Evolutionary conservation across 2,797 vertebrate genomes (phyloP).

Genomic region (Setipinna tenuifilis): DNA sequence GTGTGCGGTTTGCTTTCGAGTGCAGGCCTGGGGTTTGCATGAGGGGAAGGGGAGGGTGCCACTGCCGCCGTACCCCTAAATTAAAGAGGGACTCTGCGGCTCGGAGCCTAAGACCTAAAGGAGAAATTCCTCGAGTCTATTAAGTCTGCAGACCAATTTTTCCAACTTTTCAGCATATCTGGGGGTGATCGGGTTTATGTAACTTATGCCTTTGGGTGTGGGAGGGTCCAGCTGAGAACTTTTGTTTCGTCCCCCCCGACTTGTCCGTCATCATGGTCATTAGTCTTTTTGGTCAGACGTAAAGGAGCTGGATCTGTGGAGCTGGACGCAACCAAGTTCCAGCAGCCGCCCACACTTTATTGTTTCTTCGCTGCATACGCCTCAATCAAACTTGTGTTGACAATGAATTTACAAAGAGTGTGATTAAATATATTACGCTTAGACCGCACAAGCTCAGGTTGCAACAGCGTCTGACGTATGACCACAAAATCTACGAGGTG

Average conservation of each 20-base stretch:
- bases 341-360: neutral
- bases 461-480: conserved; percentile 10
- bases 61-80: conserved; percentile 48
- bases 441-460: neutral
- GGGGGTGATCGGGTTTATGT: conserved; percentile 33
- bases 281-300: conserved; percentile 10
- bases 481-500: conserved; percentile 4
- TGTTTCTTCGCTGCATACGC: neutral
- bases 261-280: neutral
- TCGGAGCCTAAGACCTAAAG: conserved; percentile 41
- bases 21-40: conserved; percentile 54
- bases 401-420: neutral
- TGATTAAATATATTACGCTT: neutral
- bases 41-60: conserved; percentile 45
- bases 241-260: neutral
- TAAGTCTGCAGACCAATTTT: conserved; percentile 41
- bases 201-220: conserved; percentile 35
- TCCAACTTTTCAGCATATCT: conserved; percentile 46
- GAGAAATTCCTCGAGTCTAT: conserved; percentile 48
- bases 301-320: neutral
- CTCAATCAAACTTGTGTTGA: conserved; percentile 4
- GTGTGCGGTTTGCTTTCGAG: conserved; percentile 55
- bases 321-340: neutral
- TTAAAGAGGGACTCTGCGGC: conserved; percentile 53
- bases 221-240: conserved; percentile 15